Percentiles rank a stretch among this genome's conserved stretches.
Conservation (phyloP, 1,140 invertebrate species). For the Atta texana region DNA sequence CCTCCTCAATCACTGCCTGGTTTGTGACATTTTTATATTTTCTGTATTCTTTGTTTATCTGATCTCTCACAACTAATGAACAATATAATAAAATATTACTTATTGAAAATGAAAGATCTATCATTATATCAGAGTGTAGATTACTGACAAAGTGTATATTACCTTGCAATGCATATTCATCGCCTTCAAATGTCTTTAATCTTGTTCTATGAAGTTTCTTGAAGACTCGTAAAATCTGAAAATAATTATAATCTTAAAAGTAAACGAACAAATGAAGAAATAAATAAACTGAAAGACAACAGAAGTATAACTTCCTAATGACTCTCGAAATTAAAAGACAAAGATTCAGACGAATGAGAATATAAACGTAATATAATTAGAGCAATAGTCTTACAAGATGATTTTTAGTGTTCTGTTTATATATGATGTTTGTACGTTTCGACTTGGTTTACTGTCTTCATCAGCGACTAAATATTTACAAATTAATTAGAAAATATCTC, state of each 20-base stretch:
- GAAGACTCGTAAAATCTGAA: conserved; percentile 88
- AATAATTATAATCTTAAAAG: conserved; percentile 62
- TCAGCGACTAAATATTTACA: too few species aligned
- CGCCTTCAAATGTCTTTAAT: conserved; percentile 88
- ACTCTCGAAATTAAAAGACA: too few species aligned
- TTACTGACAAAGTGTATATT: conserved; percentile 58
- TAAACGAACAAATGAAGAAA: background rate
- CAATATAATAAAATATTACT: conserved; percentile 49
- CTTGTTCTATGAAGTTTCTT: conserved; percentile 89
- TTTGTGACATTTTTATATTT: conserved; percentile 88
- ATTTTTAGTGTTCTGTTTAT: too few species aligned
- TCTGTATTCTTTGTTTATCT: conserved; percentile 89
- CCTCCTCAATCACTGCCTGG: conserved; percentile 86
- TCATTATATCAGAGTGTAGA: conserved; percentile 3
- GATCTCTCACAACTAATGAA: conserved; percentile 85
- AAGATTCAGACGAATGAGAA: too few species aligned
- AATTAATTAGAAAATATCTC: too few species aligned
- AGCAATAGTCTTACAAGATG: too few species aligned
- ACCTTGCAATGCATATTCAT: conserved; percentile 87
- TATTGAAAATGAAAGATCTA: conserved; percentile 18
- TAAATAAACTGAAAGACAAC: too few species aligned
- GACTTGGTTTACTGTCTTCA: too few species aligned
- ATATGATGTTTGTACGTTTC: too few species aligned
- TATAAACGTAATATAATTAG: too few species aligned
- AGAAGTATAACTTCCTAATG: too few species aligned